These are phyloP conservation scores for Gorsachius magnificus DNA, from an alignment of 2,797 vertebrate genomes.

Conservation along the genomic window DNA sequence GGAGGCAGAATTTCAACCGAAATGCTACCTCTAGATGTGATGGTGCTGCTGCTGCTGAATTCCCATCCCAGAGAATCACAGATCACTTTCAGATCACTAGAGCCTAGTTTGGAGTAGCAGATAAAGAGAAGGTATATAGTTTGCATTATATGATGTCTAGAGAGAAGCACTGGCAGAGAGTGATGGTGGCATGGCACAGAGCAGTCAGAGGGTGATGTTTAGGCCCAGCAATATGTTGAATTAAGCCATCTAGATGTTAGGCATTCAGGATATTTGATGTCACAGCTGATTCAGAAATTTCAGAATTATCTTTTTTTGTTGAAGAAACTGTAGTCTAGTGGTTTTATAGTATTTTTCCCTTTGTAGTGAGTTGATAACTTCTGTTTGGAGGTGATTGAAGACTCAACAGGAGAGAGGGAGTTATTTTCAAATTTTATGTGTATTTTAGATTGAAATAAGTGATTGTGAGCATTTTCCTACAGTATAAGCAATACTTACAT, in stretches of 20 bases:
- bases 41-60: neutral
- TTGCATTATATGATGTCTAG: neutral
- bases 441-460: neutral
- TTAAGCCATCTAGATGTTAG: neutral
- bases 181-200: neutral
- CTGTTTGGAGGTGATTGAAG: neutral
- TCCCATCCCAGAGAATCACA: neutral
- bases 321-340: neutral
- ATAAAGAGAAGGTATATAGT: neutral
- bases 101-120: neutral
- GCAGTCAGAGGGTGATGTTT: neutral
- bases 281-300: neutral
- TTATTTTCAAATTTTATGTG: neutral
- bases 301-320: neutral
- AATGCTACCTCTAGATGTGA: neutral
- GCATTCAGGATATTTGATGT: neutral
- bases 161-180: neutral
- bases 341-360: neutral
- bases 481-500: neutral
- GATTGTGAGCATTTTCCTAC: neutral
- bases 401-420: neutral
- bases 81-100: neutral
- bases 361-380: neutral
- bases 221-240: neutral
- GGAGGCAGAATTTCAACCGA: neutral